Base-by-base conservation (phyloP, 2,797 vertebrate species). In the Pipistrellus pygmaeus region DNA sequence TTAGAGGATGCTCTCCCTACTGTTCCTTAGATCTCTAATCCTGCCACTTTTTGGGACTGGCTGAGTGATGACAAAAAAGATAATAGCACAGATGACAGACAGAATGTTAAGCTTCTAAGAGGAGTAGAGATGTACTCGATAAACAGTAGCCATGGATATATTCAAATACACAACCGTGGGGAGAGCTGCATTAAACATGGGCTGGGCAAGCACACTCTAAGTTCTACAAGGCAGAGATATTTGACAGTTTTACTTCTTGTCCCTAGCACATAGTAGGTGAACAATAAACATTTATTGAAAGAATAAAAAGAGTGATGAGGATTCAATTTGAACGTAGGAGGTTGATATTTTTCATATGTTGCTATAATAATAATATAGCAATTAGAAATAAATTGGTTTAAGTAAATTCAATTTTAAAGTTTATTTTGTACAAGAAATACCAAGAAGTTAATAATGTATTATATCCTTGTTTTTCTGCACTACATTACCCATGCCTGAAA, bases 361-460 rank as follows among this genome's bases (percentile, higher is more conserved):
- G 55, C 10, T 91, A 44, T 83, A 83, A 64, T 72, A 91, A 94
- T 75, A 72, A 75, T 41, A 93, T 51, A 62, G 51, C 17, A 84
- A 93, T 66, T 76, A 77, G 60, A 93, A 96, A 93, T 82, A 82
- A 90, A 92, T 90, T 48, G 57, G 38, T 81, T 93, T 92, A 95
- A 46, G 62, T 66, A 81, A 85, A 75, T 88, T 96, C 93, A 90
- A 75, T 96, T 93, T 94, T 90, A 73, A 93, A 87, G 77, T 82
- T 85, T 91, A 89, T 71, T 93, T 95, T 89, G 55, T 95, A 81
- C n/a, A 91, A 94, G 94, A 71, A 94, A 85, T 46, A 85, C 55
- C 3, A 35, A 89, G 62, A 95, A 93, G 77, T 94, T 97, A 96
- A 95, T 95, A 88, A 96, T 88, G 81, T 71, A 91, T 94, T 85